Evolutionary conservation across 2,888 invertebrate species (phyloP), one percentile per base, ranked within the genome.

Genomic region (Euzophera pinguis): DNA sequence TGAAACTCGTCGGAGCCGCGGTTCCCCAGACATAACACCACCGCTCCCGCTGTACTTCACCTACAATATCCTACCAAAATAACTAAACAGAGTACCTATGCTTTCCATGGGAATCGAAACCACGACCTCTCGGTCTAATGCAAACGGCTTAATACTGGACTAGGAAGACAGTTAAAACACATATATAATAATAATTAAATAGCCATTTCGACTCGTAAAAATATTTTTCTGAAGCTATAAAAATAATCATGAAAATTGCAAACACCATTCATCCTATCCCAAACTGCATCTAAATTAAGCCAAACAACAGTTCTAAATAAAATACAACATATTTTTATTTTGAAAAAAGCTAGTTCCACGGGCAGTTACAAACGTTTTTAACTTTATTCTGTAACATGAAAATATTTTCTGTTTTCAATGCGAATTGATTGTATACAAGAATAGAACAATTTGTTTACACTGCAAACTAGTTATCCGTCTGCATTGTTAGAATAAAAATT

Each of bases 361-460:
- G 14, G n/a, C 27, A 43, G 34, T 43, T 51, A 22, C 35, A 35
- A 57, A 58, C 54, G 14, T 45, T 45, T 45, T 13, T 4, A 32
- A 9, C 8, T 38, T 13, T 39, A n/a, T 37, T 12, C 5, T 58
- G 61, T 63, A 61, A 49, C 43, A 48, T 45, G 32, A 45, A 45
- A 45, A 45, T 43, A 22, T 54, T 64, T 59, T 64, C 62, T 53
- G 49, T 53, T 55, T 52, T 60, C 53, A 58, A 58, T 58, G 63
- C 60, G 59, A 66, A 65, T 62, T 59, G 61, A 59, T 65, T 62
- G 60, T 58, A 61, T 61, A 64, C 65, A 72, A 77, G 77, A 83
- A 84, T 78, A 61, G 71, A 78, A 69, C 81, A 84, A 84, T 87
- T 87, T 89, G 87, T 87, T 87, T 85, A 80, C 86, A 87, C 81